A percentile compares a stretch with the other conserved stretches of the same genome.
phyloP scores from a whole-genome alignment of 2,888 invertebrate genomes.

The Palloptera scutellata region DNA sequence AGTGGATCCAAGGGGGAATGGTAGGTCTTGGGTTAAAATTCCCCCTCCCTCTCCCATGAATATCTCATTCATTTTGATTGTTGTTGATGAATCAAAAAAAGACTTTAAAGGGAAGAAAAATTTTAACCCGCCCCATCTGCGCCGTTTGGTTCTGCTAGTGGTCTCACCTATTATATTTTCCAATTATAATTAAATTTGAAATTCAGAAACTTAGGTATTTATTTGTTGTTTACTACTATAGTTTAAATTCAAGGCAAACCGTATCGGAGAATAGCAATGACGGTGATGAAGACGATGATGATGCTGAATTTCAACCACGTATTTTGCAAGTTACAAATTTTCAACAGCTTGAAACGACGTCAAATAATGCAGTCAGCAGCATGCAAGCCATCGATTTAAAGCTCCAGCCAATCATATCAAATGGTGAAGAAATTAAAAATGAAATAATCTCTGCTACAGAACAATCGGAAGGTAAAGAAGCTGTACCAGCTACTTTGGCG shows the following conservation, averaged over 20 bases:
- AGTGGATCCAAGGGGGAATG: too few species aligned
- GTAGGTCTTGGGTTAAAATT: too few species aligned
- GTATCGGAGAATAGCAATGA: constrained; percentile 28
- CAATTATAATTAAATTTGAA: too few species aligned
- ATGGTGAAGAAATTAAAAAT: constrained; percentile 39
- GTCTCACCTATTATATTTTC: too few species aligned
- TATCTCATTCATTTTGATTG: too few species aligned
- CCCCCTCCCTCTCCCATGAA: too few species aligned
- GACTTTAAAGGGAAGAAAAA: too few species aligned
- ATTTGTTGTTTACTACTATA: too few species aligned
- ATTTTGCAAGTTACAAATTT: constrained; percentile 63
- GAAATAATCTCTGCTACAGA: constrained; percentile 42
- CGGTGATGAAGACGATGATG: constrained; percentile 38
- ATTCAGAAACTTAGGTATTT: too few species aligned
- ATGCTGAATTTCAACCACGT: constrained; percentile 54
- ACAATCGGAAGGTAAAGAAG: constrained; percentile 29
- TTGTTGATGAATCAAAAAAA: too few species aligned
- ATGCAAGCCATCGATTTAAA: background rate
- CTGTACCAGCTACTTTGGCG: background rate
- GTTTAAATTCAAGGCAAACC: constrained; percentile 29
- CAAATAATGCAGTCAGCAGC: background rate
- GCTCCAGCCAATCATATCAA: background rate
- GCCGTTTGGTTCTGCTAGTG: too few species aligned
- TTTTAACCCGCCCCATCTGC: too few species aligned
- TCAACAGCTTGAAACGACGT: constrained; percentile 41